A percentile compares a stretch with the other conserved stretches of the same genome.
Conservation (phyloP, 2,113 vertebrate species). For the Nibea albiflora region DNA sequence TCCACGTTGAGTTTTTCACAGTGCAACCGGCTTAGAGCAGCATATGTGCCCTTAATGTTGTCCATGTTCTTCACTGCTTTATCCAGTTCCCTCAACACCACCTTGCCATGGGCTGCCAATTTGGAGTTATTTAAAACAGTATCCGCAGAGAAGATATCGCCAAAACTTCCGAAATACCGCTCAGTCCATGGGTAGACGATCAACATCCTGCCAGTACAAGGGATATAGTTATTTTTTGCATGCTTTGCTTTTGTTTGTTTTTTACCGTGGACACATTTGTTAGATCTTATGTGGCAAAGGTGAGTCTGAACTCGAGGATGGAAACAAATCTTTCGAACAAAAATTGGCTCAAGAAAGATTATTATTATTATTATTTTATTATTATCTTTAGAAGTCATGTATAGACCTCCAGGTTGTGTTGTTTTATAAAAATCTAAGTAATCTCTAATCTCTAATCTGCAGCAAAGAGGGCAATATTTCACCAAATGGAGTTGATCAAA, state of each 20-base stretch:
- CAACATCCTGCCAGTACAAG: constrained; percentile 45
- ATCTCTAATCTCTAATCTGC: too few species aligned
- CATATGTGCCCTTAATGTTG: constrained; percentile 73
- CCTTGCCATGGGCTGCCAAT: constrained; percentile 82
- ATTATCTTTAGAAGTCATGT: too few species aligned
- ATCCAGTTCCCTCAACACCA: constrained; percentile 82
- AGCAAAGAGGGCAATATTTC: too few species aligned
- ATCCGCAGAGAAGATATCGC: constrained; percentile 79
- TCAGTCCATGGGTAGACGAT: constrained; percentile 89
- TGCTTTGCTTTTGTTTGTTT: too few species aligned
- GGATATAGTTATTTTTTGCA: background rate
- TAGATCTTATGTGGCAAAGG: too few species aligned
- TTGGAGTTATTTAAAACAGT: constrained; percentile 81
- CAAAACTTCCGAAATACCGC: constrained; percentile 77
- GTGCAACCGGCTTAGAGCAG: constrained; percentile 85
- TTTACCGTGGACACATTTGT: background rate
- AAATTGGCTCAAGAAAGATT: too few species aligned
- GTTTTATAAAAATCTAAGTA: too few species aligned
- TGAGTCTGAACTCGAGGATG: too few species aligned
- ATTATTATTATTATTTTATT: too few species aligned
- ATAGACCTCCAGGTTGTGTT: too few species aligned
- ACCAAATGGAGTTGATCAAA: background rate
- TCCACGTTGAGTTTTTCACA: constrained; percentile 88
- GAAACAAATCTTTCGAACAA: too few species aligned
- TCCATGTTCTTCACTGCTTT: constrained; percentile 83